These are phyloP conservation scores for Neopelma chrysocephalum DNA, from an alignment of 2,797 vertebrate genomes.

Conservation along the genomic window DNA sequence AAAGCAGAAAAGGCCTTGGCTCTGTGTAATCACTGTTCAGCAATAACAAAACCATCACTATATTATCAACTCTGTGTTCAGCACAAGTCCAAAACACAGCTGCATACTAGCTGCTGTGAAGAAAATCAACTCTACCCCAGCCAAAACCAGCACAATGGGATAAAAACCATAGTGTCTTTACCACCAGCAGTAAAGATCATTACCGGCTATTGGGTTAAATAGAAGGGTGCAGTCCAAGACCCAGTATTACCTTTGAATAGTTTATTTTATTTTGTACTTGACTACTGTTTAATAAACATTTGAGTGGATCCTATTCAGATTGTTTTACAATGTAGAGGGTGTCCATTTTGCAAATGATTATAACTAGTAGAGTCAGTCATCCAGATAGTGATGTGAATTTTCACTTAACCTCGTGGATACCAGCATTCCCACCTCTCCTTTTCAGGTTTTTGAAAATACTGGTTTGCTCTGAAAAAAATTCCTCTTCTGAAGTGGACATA, in stretches of 20 bases:
- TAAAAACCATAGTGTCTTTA: background rate
- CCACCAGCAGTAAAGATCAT: background rate
- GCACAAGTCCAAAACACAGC: background rate
- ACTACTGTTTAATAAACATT: background rate
- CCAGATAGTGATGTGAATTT: background rate
- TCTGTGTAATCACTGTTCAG: background rate
- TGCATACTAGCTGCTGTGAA: background rate
- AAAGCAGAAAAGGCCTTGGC: background rate
- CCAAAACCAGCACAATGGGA: background rate
- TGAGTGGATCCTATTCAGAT: background rate
- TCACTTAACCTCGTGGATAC: background rate
- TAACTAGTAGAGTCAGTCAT: background rate
- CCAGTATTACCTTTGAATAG: background rate
- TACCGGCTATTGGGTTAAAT: background rate
- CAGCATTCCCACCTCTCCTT: background rate
- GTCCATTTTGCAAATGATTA: background rate
- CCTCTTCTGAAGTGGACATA: background rate
- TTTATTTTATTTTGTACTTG: background rate
- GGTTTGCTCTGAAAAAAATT: background rate
- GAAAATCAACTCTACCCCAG: background rate
- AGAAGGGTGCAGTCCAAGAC: background rate
- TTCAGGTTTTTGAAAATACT: background rate
- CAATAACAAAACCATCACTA: background rate
- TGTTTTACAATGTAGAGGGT: background rate
- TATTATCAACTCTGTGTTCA: background rate